Evolutionary conservation across 2,888 invertebrate genomes (phyloP), one percentile per base, ranked within the genome.

Genomic region (Chouioia cunea): DNA sequence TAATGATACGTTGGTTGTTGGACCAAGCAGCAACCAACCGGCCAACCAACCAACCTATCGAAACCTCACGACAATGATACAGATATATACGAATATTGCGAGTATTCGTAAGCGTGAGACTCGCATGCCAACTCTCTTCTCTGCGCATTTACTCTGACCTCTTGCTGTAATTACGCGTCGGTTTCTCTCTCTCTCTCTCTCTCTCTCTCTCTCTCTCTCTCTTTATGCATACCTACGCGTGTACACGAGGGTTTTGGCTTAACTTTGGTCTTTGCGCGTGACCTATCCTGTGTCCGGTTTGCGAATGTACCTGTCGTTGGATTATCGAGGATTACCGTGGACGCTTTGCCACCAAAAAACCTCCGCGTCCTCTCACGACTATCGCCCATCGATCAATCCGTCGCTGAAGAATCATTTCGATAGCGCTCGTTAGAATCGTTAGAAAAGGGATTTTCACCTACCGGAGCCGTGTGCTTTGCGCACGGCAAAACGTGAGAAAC

Each of bases 31-130:
- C 54, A 12, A 62, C 48, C 12, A 27, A 47, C 18, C 56, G 22
- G 43, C 27, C n/a, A 22, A 2, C n/a, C 10, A 16, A 16, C 16
- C 52, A 78, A 78, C 77, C 79, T 82, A 82, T 81, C 82, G 83
- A 78, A 81, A 80, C 79, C 18, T 79, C 76, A 76, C 71, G 77
- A 80, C 81, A 80, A 80, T 82, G 83, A 83, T 84, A 83, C 79
- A 78, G 80, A 81, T 82, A 36, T 27, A 78, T 77, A 63, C 15
- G 76, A 75, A 46, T 50, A 65, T 60, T 46, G 66, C 71, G 71
- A 65, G 60, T 44, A 73, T 73, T 73, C 73, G 65, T 52, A 68
- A 36, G 36, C 68, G 68, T 59, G 48, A 14, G 58, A 15, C n/a
- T 56, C n/a, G 56, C 16, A 16, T 18, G 4, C 36, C 27, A n/a